Conservation (phyloP, 2,888 invertebrate genomes). For the Conomelus anceps region DNA sequence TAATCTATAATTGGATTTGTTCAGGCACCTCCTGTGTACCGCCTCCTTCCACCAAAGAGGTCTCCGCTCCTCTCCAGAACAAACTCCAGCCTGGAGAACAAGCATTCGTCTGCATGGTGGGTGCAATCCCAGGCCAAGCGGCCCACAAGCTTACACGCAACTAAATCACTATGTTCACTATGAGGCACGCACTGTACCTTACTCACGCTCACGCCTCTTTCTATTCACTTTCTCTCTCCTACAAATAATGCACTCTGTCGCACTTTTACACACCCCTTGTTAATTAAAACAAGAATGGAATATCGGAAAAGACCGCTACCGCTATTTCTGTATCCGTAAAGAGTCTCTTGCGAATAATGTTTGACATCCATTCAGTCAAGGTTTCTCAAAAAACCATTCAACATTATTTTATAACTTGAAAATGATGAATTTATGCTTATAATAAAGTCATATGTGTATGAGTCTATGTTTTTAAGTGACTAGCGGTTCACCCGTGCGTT, state of each 20-base stretch:
- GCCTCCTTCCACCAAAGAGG: neutral
- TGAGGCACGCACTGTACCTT: neutral
- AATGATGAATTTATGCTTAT: no score
- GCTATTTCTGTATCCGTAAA: neutral
- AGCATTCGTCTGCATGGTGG: neutral
- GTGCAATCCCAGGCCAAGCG: no score
- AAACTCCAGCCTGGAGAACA: neutral
- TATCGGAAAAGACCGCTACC: neutral
- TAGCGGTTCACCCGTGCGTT: no score
- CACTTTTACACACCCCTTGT: neutral
- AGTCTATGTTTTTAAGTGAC: no score
- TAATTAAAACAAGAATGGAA: neutral
- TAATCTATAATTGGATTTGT: neutral
- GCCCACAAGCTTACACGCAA: neutral
- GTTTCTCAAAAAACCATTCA: no score
- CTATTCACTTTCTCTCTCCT: neutral
- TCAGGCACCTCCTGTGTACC: neutral
- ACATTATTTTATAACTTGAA: no score
- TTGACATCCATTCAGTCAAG: neutral
- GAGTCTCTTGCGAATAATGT: neutral
- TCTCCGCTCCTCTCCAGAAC: neutral
- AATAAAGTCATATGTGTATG: no score
- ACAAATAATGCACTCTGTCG: neutral
- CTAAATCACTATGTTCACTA: neutral
- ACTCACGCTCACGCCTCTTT: neutral